Conservation (phyloP, 2,797 vertebrate species). For the Limnodromus scolopaceus region DNA sequence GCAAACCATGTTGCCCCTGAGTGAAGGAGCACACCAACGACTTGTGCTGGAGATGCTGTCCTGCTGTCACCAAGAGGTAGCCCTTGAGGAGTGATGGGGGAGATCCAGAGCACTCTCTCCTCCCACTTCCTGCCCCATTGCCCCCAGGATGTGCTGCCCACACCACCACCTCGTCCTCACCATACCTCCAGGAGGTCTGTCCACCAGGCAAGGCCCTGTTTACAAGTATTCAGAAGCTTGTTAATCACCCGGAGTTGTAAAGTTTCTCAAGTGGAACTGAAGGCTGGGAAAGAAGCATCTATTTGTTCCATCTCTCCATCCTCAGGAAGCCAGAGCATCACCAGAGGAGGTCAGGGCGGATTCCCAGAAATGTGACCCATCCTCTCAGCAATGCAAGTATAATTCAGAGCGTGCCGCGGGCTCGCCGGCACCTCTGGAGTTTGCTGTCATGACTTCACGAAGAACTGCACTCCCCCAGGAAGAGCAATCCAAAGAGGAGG, state of each 20-base stretch:
- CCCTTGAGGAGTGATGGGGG: background rate
- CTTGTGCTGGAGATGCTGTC: background rate
- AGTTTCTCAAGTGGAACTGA: background rate
- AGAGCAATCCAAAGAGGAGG: conserved; percentile 51
- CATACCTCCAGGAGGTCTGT: background rate
- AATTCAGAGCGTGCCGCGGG: background rate
- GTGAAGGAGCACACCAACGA: background rate
- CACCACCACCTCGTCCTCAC: background rate
- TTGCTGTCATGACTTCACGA: conserved; percentile 25
- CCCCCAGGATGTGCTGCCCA: background rate
- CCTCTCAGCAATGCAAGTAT: conserved; percentile 24
- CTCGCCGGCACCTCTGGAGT: background rate
- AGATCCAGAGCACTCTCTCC: background rate
- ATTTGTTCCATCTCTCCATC: conserved; percentile 33
- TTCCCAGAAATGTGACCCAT: conserved; percentile 62
- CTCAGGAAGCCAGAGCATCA: conserved; percentile 26
- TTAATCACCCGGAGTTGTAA: background rate
- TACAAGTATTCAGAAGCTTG: background rate
- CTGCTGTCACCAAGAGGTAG: background rate
- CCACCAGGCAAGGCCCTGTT: background rate
- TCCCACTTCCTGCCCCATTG: background rate
- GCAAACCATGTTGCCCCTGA: fast-evolving
- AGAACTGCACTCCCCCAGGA: conserved; percentile 4
- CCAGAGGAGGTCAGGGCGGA: conserved; percentile 8
- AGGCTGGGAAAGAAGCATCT: background rate